Conservation (phyloP, 2,797 vertebrate species). For the Melanotaenia maccullochi region DNA sequence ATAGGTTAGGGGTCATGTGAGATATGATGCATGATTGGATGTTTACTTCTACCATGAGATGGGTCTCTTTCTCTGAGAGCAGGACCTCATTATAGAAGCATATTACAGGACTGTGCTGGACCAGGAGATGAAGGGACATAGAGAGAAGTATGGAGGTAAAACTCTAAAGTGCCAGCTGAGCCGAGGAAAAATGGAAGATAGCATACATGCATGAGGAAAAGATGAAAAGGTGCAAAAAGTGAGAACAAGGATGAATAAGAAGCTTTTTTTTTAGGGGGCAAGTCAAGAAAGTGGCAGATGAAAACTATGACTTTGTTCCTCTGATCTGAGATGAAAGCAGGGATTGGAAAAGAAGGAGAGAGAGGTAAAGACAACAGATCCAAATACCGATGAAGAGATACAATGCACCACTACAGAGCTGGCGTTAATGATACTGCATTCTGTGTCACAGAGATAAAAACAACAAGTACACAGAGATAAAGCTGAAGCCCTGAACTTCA, state of each 20-base stretch:
- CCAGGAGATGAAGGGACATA: slow-evolving; percentile 49
- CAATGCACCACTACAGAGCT: slow-evolving; percentile 32
- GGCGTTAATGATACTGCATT: slow-evolving; percentile 64
- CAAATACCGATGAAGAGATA: slow-evolving; percentile 43
- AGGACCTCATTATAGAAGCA: slow-evolving; percentile 60
- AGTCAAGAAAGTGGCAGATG: slow-evolving; percentile 27
- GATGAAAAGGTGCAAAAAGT: slow-evolving; percentile 29
- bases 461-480: slow-evolving; percentile 59
- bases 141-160: slow-evolving; percentile 28
- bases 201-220: slow-evolving; percentile 36
- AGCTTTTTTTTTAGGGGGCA: not conserved
- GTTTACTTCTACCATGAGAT: slow-evolving; percentile 50
- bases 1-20: slow-evolving; percentile 58
- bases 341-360: slow-evolving; percentile 7
- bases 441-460: slow-evolving; percentile 51
- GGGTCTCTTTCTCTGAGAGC: slow-evolving; percentile 46
- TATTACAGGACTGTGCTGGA: slow-evolving; percentile 38
- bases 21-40: slow-evolving; percentile 62
- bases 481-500: slow-evolving; percentile 63
- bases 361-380: slow-evolving; percentile 32
- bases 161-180: slow-evolving; percentile 35
- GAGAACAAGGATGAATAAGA: slow-evolving; percentile 13
- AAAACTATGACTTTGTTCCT: slow-evolving; percentile 47
- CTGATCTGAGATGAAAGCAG: slow-evolving; percentile 66
- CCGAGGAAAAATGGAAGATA: slow-evolving; percentile 10